Percentiles rank a stretch among this genome's conserved stretches.
These are phyloP conservation scores for Hippocampus mohnikei DNA, from an alignment of 2,113 vertebrate species.

Conservation along the genomic window DNA sequence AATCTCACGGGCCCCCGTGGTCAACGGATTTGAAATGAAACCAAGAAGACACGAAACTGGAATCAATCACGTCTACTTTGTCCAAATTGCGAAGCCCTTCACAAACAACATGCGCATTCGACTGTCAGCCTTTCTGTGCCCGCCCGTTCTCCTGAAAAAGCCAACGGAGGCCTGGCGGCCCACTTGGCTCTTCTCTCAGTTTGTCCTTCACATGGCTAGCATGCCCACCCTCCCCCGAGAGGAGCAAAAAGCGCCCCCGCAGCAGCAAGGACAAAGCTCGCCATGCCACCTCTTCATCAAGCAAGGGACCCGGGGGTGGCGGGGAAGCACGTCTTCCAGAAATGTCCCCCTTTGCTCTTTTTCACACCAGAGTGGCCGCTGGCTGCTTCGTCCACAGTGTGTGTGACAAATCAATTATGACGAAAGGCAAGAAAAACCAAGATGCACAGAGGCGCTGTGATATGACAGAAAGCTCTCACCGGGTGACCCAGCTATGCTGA, in stretches of 20 bases:
- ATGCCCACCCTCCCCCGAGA: background rate
- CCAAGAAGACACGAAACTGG: too few relatives aligned
- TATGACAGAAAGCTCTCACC: slow-evolving; percentile 32
- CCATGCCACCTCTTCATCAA: background rate
- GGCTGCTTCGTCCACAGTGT: slow-evolving; percentile 49
- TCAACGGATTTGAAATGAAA: too few relatives aligned
- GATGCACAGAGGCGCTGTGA: slow-evolving; percentile 36
- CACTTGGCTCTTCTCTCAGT: slow-evolving; percentile 29
- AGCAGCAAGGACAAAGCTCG: background rate
- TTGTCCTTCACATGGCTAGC: slow-evolving; percentile 6
- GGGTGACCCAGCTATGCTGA: slow-evolving; percentile 7
- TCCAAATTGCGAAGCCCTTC: too few relatives aligned
- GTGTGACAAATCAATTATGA: slow-evolving; percentile 66
- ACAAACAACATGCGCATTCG: too few relatives aligned
- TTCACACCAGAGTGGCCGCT: slow-evolving; percentile 23
- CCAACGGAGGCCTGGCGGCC: slow-evolving; percentile 3
- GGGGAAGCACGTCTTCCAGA: slow-evolving; percentile 21
- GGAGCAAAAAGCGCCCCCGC: background rate
- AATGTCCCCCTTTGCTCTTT: slow-evolving; percentile 40
- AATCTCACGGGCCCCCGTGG: too few relatives aligned
- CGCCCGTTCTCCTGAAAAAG: background rate
- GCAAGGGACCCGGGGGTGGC: slow-evolving; percentile 5
- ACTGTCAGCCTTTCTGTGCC: background rate
- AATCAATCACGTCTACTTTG: too few relatives aligned
- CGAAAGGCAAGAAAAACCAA: slow-evolving; percentile 18